A percentile compares a stretch with the other conserved stretches of the same genome.
phyloP scores from a whole-genome alignment of 2,113 vertebrate species.

The Phyllopteryx taeniolatus region DNA sequence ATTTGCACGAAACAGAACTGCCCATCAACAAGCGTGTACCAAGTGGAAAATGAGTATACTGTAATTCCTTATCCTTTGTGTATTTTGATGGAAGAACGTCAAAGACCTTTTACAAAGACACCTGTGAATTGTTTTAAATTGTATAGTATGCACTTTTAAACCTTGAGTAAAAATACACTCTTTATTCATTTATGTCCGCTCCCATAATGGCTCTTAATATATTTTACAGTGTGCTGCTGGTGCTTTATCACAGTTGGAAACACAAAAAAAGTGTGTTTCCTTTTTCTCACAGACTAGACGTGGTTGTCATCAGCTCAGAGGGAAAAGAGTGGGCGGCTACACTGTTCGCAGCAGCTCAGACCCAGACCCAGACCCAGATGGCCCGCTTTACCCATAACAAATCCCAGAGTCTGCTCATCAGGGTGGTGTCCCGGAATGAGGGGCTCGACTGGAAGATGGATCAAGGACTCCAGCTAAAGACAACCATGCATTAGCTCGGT shows the following conservation, averaged over 20 bases:
- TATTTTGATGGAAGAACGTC: neutral
- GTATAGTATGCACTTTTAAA: neutral
- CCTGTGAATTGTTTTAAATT: neutral
- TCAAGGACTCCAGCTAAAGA: neutral
- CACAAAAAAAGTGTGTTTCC: conserved; percentile 22
- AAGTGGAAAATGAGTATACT: neutral
- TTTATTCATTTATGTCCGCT: neutral
- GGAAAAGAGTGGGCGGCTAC: conserved; percentile 48
- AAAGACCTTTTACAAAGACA: neutral
- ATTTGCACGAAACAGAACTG: no score
- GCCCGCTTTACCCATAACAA: conserved; percentile 11
- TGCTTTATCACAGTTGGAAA: conserved; percentile 15
- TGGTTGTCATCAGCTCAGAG: conserved; percentile 46
- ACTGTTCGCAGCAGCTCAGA: conserved; percentile 32
- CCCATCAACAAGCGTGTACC: no score
- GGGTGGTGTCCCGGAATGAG: conserved; percentile 39
- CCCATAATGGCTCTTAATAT: neutral
- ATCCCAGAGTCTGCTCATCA: conserved; percentile 42
- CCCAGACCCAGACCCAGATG: conserved; percentile 46
- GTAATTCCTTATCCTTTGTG: neutral
- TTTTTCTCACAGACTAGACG: conserved; percentile 46
- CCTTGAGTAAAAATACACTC: neutral
- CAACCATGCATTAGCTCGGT: neutral
- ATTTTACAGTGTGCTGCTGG: conserved; percentile 13
- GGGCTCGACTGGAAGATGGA: conserved; percentile 9